phyloP scores from a whole-genome alignment of 2,888 invertebrate genomes.

The Drosophila barbarae region DNA sequence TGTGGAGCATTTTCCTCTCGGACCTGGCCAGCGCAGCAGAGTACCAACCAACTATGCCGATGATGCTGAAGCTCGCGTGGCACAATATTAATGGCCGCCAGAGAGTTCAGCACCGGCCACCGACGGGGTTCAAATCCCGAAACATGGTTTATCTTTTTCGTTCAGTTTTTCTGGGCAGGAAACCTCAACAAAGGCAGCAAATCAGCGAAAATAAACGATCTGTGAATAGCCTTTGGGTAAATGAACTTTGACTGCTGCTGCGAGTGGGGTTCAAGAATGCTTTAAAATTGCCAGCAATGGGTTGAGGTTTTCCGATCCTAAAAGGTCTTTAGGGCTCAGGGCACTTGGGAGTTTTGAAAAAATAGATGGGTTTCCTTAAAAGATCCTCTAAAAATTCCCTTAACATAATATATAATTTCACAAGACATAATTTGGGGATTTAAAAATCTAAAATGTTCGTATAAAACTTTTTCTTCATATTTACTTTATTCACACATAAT shows the following conservation, averaged over 20 bases:
- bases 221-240: conserved; percentile 55
- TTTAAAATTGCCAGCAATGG: neutral
- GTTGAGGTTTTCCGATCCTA: neutral
- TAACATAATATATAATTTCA: neutral
- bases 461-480: too few species aligned
- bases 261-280: conserved; percentile 16
- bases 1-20: conserved; percentile 57
- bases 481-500: too few species aligned
- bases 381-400: neutral
- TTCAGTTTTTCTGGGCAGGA: conserved; percentile 51
- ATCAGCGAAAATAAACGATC: conserved; percentile 26
- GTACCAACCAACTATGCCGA: conserved; percentile 15
- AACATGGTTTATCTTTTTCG: conserved; percentile 62
- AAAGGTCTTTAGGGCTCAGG: neutral
- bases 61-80: conserved; percentile 48
- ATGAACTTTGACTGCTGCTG: conserved; percentile 68
- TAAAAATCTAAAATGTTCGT: too few species aligned
- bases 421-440: too few species aligned
- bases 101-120: conserved; percentile 43
- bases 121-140: conserved; percentile 57
- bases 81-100: conserved; percentile 72
- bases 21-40: conserved; percentile 53
- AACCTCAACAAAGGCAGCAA: conserved; percentile 22
- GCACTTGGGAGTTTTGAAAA: neutral
- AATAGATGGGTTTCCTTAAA: neutral